A percentile compares a stretch with the other conserved stretches of the same genome.
Conservation (phyloP, 2,888 invertebrate genomes). For the Nysson spinosus region DNA sequence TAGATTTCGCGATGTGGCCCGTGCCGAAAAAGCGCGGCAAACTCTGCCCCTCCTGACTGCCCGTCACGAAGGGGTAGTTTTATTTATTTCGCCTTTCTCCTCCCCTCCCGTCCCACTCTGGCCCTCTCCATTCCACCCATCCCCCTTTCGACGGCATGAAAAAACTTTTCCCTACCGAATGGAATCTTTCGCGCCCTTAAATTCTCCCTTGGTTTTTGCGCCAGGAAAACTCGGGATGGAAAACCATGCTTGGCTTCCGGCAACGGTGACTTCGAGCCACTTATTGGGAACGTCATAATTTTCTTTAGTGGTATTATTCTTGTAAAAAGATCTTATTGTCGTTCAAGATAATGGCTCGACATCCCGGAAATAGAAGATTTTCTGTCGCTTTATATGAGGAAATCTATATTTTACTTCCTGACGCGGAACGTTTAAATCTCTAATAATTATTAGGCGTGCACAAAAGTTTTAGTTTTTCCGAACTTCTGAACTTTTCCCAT, state of each 20-base stretch:
- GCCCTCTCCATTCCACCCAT: neutral
- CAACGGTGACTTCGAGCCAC: constrained; percentile 16
- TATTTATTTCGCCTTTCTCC: constrained; percentile 57
- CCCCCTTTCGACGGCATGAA: constrained; percentile 7
- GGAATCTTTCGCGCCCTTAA: constrained; percentile 12
- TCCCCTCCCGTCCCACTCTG: no score
- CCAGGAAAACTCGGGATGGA: constrained; percentile 39
- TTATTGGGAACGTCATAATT: no score
- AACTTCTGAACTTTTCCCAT: no score
- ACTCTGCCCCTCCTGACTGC: constrained; percentile 39
- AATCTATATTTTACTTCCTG: no score
- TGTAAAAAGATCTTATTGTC: no score
- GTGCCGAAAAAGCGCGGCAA: constrained; percentile 69
- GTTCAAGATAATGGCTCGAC: no score
- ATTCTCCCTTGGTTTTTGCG: constrained; percentile 28
- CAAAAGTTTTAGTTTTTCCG: no score
- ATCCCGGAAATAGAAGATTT: no score
- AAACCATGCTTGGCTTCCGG: constrained; percentile 44
- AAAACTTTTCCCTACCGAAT: constrained; percentile 35
- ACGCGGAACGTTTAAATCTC: no score
- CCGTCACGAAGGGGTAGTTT: constrained; percentile 49
- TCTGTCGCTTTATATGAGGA: no score
- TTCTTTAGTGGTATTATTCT: no score
- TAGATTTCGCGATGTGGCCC: constrained; percentile 60
- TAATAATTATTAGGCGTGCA: no score